Conservation (phyloP, 2,797 vertebrate genomes). For the Steatocranus sp. region DNA sequence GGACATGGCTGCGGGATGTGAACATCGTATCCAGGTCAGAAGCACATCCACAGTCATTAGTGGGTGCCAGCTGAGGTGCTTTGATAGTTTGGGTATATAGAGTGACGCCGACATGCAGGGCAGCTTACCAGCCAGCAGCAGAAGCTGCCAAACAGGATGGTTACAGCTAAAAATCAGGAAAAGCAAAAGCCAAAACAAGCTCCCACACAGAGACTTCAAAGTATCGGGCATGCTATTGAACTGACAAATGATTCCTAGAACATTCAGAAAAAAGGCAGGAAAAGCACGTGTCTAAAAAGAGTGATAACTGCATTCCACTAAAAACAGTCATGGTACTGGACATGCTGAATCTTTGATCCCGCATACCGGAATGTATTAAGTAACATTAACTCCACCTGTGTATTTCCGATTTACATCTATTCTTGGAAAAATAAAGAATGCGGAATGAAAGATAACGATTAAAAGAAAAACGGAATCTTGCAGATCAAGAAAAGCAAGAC, state of each 20-base stretch:
- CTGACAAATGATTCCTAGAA: background rate
- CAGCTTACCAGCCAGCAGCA: background rate
- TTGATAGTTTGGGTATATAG: background rate
- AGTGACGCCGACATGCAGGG: background rate
- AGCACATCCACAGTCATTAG: background rate
- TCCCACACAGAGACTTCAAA: background rate
- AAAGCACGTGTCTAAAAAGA: background rate
- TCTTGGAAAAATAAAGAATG: background rate
- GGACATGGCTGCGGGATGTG: constrained; percentile 18
- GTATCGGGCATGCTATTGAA: background rate
- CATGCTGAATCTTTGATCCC: background rate
- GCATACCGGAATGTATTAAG: background rate
- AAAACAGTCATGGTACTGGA: background rate
- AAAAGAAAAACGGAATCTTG: background rate
- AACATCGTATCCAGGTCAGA: constrained; percentile 19
- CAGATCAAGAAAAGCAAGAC: background rate
- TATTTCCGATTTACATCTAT: background rate
- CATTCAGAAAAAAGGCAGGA: background rate
- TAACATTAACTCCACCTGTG: background rate
- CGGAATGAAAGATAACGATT: background rate
- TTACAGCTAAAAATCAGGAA: background rate
- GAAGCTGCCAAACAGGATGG: background rate
- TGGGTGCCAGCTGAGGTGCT: background rate
- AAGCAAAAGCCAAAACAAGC: background rate
- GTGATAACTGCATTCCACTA: background rate